These are phyloP conservation scores for Passerina amoena DNA, from an alignment of 2,113 vertebrate species.

Conservation along the genomic window DNA sequence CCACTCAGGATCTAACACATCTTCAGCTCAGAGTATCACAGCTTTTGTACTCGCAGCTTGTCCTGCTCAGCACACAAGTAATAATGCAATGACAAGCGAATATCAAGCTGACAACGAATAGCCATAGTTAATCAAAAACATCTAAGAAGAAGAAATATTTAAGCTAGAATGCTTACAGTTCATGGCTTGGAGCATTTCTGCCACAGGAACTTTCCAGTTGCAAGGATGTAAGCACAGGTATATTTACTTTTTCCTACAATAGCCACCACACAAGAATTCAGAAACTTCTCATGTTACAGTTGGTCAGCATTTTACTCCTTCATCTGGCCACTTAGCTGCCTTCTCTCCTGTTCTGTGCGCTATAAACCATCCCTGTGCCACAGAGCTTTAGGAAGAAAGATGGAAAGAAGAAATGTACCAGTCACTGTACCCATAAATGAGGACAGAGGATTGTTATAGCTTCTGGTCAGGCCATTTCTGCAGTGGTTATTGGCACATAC, in stretches of 20 bases:
- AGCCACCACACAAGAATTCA: background rate
- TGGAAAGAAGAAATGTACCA: background rate
- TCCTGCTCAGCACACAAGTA: background rate
- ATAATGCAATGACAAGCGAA: background rate
- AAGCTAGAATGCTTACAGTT: background rate
- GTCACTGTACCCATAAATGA: background rate
- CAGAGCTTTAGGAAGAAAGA: background rate
- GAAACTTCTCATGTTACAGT: background rate
- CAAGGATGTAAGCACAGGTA: background rate
- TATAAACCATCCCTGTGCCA: background rate
- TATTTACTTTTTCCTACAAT: background rate
- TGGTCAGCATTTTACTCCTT: background rate
- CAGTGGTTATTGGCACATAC: background rate
- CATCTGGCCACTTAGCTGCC: background rate
- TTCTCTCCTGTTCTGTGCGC: accelerated
- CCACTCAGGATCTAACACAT: background rate
- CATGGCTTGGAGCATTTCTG: background rate
- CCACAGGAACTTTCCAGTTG: background rate
- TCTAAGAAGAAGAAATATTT: background rate
- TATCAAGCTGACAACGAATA: background rate
- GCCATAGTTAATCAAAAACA: background rate
- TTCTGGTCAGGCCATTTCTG: background rate
- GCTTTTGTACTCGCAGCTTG: background rate
- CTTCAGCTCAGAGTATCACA: background rate
- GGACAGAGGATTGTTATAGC: background rate